Base-by-base conservation (phyloP, 2,113 vertebrate genomes). In the Anas platyrhynchos region DNA sequence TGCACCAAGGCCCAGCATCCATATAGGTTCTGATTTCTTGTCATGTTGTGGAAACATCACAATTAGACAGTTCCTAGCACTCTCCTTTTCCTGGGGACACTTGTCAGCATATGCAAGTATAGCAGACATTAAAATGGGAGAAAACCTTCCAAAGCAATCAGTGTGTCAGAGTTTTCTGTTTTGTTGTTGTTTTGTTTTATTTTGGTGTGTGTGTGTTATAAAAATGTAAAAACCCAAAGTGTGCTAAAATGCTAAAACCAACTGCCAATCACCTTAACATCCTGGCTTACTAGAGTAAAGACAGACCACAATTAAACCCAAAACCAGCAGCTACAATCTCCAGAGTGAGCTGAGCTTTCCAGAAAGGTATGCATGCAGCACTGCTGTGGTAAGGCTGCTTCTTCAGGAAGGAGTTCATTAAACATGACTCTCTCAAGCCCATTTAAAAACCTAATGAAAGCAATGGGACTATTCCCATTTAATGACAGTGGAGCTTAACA, bases 31-130 rank as follows among this genome's bases (percentile, higher is more conserved):
- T 77, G 79, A 96, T 93, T 88, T 71, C 95, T 80, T 96, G 90
- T 96, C 94, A 88, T 4, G 7, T 54, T 21, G 4, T 38, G 29
- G 78, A 91, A 92, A 76, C 73, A 78, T 94, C 89, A 97, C 66
- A 86, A 90, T 91, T 87, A 94, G 65, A 82, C 2, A 0, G 55
- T 93, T 81, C 75, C 61, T 55, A 94, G 67, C 66, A 62, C 36
- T 76, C 7, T 65, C 63, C 25, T 72, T 75, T 89, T 94, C 85
- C 76, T 63, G 46, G 43, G 82, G 82, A 95, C 16, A 61, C 31
- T 56, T 87, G 59, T 59, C 80, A 86, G 66, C n/a, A 94, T 67
- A 90, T 59, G 31, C 48, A 86, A 92, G 25, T 11, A 55, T 1
- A 88, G 52, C 21, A 68, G 68, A 88, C 23, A 78, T 43, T 75